Evolutionary conservation across 1,140 invertebrate genomes (phyloP).

Genomic region (Drosophila teissieri): DNA sequence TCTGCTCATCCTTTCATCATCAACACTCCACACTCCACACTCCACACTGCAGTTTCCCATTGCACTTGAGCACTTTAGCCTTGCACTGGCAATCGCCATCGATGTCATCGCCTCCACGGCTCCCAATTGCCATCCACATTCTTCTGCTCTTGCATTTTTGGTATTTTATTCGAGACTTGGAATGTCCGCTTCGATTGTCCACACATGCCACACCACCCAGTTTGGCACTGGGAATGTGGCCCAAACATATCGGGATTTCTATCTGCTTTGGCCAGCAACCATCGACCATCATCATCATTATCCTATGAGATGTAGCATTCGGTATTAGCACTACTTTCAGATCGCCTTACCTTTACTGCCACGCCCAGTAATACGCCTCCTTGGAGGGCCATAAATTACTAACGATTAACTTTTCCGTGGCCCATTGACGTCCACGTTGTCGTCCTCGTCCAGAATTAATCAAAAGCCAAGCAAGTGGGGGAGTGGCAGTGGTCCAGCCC

Average conservation of each 20-base stretch:
- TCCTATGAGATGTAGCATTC: neutral
- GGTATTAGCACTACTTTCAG: neutral
- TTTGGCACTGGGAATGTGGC: neutral
- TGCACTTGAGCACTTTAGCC: constrained; percentile 6
- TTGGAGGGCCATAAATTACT: constrained; percentile 71
- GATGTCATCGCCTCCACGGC: constrained; percentile 4
- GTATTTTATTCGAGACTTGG: constrained; percentile 70
- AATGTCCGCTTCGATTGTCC: constrained; percentile 21
- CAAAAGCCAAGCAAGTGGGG: constrained; percentile 13
- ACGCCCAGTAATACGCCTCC: constrained; percentile 17
- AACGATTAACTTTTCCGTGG: constrained; percentile 71
- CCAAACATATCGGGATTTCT: neutral
- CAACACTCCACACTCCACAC: constrained; percentile 2
- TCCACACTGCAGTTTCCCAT: neutral
- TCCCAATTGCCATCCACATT: constrained; percentile 56
- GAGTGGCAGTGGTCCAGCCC: neutral
- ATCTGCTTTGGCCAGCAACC: neutral
- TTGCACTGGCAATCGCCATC: constrained; percentile 9
- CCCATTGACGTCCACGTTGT: constrained; percentile 34
- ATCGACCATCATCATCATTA: constrained; percentile 2
- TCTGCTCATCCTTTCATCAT: neutral
- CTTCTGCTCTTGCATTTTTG: constrained; percentile 56
- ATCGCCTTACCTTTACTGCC: constrained; percentile 12
- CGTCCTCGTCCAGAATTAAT: constrained; percentile 41
- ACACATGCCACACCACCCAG: neutral